A percentile compares a stretch with the other conserved stretches of the same genome.
Evolutionary conservation across 2,113 vertebrate species (phyloP).

Genomic region (Stegastes partitus): DNA sequence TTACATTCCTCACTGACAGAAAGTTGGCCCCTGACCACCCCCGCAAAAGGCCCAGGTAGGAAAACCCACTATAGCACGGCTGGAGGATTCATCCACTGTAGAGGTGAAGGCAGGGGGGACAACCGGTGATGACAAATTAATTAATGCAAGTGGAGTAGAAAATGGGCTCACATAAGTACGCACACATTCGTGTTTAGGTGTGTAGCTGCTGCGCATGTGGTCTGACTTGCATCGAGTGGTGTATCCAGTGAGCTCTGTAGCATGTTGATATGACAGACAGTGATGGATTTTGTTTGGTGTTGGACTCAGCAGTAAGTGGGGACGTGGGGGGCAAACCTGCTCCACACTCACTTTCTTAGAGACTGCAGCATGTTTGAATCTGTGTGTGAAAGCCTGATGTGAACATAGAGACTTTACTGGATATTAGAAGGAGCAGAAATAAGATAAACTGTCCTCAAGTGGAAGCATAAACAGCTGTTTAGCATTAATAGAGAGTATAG

Average conservation of each 20-base stretch:
- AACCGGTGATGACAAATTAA: slow-evolving; percentile 82
- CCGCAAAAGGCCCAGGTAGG: slow-evolving; percentile 85
- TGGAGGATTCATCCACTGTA: slow-evolving; percentile 64
- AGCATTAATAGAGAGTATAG: neutral
- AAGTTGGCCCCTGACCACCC: slow-evolving; percentile 89
- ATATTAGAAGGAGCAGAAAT: neutral
- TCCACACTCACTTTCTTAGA: slow-evolving; percentile 50
- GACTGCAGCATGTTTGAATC: slow-evolving; percentile 32
- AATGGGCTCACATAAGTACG: slow-evolving; percentile 32
- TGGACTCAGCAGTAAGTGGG: slow-evolving; percentile 70
- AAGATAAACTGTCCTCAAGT: neutral
- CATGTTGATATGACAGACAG: slow-evolving; percentile 68
- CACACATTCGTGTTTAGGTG: slow-evolving; percentile 30
- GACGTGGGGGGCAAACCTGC: slow-evolving; percentile 51
- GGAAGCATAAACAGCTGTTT: neutral
- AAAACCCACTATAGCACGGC: slow-evolving; percentile 62
- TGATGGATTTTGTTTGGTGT: slow-evolving; percentile 76
- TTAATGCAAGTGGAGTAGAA: slow-evolving; percentile 73
- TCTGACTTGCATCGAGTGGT: slow-evolving; percentile 38
- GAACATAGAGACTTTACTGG: slow-evolving; percentile 1
- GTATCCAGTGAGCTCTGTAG: slow-evolving; percentile 58
- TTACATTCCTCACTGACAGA: slow-evolving; percentile 95
- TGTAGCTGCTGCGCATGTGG: slow-evolving; percentile 57
- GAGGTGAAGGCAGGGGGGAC: slow-evolving; percentile 57
- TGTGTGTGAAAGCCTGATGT: neutral